A percentile compares a stretch with the other conserved stretches of the same genome.
Evolutionary conservation across 2,888 invertebrate genomes (phyloP).

Genomic region (Omphaloscelis lunosa): DNA sequence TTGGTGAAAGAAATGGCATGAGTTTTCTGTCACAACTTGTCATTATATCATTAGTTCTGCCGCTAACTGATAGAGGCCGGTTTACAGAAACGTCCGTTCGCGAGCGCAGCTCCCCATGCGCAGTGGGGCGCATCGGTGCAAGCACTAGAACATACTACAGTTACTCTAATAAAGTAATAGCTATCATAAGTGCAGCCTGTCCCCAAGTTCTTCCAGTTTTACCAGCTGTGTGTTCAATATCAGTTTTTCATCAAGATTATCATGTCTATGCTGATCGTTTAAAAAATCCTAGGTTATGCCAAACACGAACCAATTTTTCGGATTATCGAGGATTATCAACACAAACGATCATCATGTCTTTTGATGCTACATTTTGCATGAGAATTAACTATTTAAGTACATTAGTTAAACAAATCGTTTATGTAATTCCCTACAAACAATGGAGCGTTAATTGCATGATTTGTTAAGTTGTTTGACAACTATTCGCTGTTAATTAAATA

Average conservation of each 20-base stretch:
- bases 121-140: slow-evolving; percentile 15
- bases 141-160: slow-evolving; percentile 14
- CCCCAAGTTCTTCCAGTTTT: not conserved
- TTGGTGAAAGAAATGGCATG: slow-evolving; percentile 32
- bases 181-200: not conserved
- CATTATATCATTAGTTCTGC: slow-evolving; percentile 47
- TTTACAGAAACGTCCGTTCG: slow-evolving; percentile 40
- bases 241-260: not conserved
- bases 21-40: slow-evolving; percentile 32
- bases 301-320: not conserved
- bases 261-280: not conserved
- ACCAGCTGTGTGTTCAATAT: not conserved
- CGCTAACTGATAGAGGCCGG: slow-evolving; percentile 17
- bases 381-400: not conserved
- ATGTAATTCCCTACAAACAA: slow-evolving; percentile 12
- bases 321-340: not conserved
- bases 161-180: slow-evolving; percentile 7
- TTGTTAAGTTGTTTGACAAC: slow-evolving; percentile 40
- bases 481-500: slow-evolving; percentile 28
- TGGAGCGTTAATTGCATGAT: slow-evolving; percentile 10
- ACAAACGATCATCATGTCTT: not conserved
- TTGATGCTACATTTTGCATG: not conserved
- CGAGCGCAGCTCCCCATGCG: slow-evolving; percentile 35
- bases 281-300: not conserved
- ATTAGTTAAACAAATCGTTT: not conserved